phyloP scores from a whole-genome alignment of 2,888 invertebrate species.

The Nasonovia ribisnigri region DNA sequence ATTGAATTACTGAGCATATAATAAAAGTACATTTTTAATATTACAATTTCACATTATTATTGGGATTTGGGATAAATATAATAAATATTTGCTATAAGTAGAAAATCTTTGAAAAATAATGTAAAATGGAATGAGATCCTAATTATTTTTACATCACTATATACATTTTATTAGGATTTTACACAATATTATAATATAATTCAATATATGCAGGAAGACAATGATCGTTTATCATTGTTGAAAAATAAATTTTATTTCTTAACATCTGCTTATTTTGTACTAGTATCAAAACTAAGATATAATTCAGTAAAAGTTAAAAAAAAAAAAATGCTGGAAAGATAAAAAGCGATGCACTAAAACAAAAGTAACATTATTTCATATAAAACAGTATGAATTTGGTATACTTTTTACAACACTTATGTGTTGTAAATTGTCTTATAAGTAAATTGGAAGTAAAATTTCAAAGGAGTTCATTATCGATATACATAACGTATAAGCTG shows the following conservation, averaged over 20 bases:
- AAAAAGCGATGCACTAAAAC: slow-evolving; percentile 50
- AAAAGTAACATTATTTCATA: slow-evolving; percentile 18
- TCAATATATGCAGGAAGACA: slow-evolving; percentile 63
- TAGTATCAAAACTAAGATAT: slow-evolving; percentile 59
- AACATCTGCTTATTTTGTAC: slow-evolving; percentile 59
- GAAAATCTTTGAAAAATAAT: slow-evolving; percentile 57
- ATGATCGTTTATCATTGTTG: slow-evolving; percentile 62
- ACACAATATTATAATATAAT: slow-evolving; percentile 54
- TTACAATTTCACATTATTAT: slow-evolving; percentile 55
- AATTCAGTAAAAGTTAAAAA: slow-evolving; percentile 34
- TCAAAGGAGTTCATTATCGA: not conserved
- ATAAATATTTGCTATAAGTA: slow-evolving; percentile 61
- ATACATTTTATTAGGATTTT: slow-evolving; percentile 57
- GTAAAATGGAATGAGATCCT: slow-evolving; percentile 58
- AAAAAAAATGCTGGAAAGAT: slow-evolving; percentile 53
- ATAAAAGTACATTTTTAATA: slow-evolving; percentile 62
- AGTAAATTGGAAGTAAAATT: slow-evolving; percentile 50
- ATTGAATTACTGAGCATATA: slow-evolving; percentile 60
- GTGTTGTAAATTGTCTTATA: slow-evolving; percentile 6
- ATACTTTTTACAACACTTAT: not conserved
- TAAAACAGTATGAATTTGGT: slow-evolving; percentile 19
- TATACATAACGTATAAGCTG: slow-evolving; percentile 35
- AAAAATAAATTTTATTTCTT: slow-evolving; percentile 59
- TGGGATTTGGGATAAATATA: slow-evolving; percentile 26
- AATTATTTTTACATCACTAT: slow-evolving; percentile 63